phyloP scores from a whole-genome alignment of 2,888 invertebrate genomes.

The Strigamia crassipes region DNA sequence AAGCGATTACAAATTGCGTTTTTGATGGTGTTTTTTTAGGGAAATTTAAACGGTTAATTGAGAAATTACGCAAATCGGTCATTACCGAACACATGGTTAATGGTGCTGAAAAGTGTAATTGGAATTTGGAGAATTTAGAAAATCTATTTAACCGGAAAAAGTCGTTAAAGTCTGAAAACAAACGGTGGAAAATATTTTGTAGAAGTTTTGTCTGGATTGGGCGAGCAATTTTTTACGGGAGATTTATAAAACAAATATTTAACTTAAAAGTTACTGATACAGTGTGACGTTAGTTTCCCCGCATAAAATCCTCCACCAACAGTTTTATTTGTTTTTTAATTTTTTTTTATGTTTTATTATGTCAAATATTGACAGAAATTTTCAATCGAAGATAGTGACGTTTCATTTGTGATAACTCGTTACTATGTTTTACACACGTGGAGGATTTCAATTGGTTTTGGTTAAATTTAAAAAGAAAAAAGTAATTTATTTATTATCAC shows the following conservation, averaged over 20 bases:
- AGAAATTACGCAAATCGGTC: neutral
- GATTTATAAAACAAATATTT: neutral
- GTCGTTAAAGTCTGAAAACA: neutral
- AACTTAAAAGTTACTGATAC: neutral
- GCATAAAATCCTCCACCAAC: neutral
- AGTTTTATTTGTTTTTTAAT: neutral
- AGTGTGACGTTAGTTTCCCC: neutral
- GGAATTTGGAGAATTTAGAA: neutral
- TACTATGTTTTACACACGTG: neutral
- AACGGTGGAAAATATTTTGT: neutral
- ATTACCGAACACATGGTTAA: neutral
- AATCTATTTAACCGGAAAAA: constrained; percentile 10
- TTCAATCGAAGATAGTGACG: neutral
- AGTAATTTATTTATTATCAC: no score
- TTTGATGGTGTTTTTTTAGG: neutral
- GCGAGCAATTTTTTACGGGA: neutral
- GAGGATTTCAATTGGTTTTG: neutral
- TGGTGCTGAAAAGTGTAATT: neutral
- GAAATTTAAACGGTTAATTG: neutral
- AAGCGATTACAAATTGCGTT: neutral
- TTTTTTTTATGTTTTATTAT: neutral
- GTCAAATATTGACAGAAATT: neutral
- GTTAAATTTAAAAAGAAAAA: no score
- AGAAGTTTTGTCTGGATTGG: neutral
- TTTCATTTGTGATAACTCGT: neutral